These are phyloP conservation scores for Agrotis ipsilon DNA, from an alignment of 2,888 invertebrate species.

Conservation along the genomic window DNA sequence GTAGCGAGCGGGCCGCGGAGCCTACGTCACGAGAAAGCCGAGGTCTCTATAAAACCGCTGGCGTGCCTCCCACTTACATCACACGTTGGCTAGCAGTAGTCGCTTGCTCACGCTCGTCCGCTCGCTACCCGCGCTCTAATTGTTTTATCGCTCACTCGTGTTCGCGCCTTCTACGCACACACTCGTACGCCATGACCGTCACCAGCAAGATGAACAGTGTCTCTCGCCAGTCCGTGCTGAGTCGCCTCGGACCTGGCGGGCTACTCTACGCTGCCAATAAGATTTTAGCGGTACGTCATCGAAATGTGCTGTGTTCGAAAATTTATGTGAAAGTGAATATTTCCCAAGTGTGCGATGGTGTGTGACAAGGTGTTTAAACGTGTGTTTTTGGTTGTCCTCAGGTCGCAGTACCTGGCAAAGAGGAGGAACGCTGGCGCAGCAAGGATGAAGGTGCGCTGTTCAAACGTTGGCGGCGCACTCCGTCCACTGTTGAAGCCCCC, in stretches of 20 bases:
- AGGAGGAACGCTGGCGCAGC: constrained; percentile 87
- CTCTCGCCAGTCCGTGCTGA: constrained; percentile 87
- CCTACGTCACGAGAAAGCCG: constrained; percentile 87
- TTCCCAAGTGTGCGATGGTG: constrained; percentile 71
- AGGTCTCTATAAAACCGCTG: constrained; percentile 87
- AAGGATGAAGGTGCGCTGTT: constrained; percentile 87
- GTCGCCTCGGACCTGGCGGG: constrained; percentile 88
- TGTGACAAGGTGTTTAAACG: constrained; percentile 81
- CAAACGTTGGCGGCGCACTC: constrained; percentile 86
- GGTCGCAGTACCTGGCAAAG: constrained; percentile 89
- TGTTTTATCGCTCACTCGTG: constrained; percentile 79
- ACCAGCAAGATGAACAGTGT: constrained; percentile 90
- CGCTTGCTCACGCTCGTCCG: constrained; percentile 77
- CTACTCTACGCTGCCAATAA: constrained; percentile 89
- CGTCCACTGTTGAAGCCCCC: constrained; percentile 76
- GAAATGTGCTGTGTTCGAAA: constrained; percentile 71
- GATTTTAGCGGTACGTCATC: constrained; percentile 89
- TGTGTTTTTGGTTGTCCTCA: constrained; percentile 86
- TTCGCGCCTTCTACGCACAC: constrained; percentile 76
- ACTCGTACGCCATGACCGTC: constrained; percentile 87
- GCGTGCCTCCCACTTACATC: constrained; percentile 85
- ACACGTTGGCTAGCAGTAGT: constrained; percentile 84
- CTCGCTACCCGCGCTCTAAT: constrained; percentile 78
- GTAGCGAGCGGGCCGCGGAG: constrained; percentile 73
- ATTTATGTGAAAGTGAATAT: constrained; percentile 70